A percentile compares a stretch with the other conserved stretches of the same genome.
Evolutionary conservation across 2,888 invertebrate species (phyloP).

Genomic region (Thyatira batis): DNA sequence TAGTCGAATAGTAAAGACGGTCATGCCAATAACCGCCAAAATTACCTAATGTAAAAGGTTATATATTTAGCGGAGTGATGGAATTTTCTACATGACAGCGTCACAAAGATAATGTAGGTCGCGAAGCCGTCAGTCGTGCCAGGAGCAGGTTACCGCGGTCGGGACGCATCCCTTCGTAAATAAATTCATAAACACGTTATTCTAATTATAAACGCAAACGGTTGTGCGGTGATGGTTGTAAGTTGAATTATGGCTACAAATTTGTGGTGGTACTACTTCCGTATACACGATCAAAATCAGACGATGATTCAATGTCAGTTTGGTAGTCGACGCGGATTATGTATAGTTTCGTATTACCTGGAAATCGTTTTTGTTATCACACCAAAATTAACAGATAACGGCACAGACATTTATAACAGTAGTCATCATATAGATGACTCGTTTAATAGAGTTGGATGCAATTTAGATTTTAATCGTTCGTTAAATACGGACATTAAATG

Average conservation of each 20-base stretch:
- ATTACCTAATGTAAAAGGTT: not conserved
- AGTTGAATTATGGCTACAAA: conserved; percentile 21
- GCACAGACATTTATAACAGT: not conserved
- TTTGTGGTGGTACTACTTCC: conserved; percentile 16
- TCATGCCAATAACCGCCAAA: not conserved
- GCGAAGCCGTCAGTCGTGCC: conserved; percentile 47
- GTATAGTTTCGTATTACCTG: conserved; percentile 25
- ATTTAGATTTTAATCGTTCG: too few species aligned
- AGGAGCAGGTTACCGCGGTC: conserved; percentile 34
- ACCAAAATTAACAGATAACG: conserved; percentile 9
- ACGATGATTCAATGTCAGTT: conserved; percentile 32
- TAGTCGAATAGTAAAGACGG: not conserved
- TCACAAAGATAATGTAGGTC: conserved; percentile 54
- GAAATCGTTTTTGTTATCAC: conserved; percentile 23
- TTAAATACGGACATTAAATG: too few species aligned
- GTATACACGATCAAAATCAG: conserved; percentile 33
- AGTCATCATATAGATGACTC: not conserved
- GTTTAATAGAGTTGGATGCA: too few species aligned
- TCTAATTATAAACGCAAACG: conserved; percentile 54
- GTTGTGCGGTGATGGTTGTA: conserved; percentile 36
- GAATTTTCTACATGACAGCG: conserved; percentile 12
- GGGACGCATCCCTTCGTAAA: conserved; percentile 55
- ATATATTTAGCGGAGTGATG: not conserved
- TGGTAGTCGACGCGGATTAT: conserved; percentile 24
- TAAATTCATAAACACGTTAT: conserved; percentile 55